A percentile compares a stretch with the other conserved stretches of the same genome.
These are phyloP conservation scores for Hormiphora californensis DNA, from an alignment of 37 sponge, comb jelly and placozoan genomes.

Conservation along the genomic window DNA sequence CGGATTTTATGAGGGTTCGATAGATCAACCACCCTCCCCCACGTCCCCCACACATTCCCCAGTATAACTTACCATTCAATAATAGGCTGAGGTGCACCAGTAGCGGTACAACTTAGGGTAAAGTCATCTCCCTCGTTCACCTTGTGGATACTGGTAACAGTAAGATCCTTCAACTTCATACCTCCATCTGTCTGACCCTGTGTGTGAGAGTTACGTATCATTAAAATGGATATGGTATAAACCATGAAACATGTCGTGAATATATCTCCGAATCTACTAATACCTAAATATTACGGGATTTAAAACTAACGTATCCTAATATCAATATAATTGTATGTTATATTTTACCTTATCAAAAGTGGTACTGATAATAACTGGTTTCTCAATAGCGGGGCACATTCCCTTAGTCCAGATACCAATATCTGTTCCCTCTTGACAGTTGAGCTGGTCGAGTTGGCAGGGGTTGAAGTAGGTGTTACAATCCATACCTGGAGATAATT, in stretches of 20 bases:
- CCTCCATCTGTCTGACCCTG: neutral
- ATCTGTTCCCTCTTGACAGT: neutral
- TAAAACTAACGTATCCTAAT: neutral
- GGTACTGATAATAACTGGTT: neutral
- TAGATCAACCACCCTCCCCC: no score
- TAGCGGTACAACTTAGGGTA: neutral
- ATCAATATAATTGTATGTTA: neutral
- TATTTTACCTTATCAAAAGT: neutral
- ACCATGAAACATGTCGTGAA: no score
- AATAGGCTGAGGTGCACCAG: neutral
- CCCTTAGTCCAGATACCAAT: conserved; percentile 20
- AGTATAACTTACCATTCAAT: no score
- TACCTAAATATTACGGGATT: neutral
- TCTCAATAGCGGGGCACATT: conserved; percentile 4
- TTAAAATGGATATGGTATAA: no score
- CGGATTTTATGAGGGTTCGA: no score
- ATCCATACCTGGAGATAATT: neutral
- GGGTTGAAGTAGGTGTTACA: conserved; percentile 28
- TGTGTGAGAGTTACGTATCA: neutral
- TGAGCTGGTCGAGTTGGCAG: neutral
- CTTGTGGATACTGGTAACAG: neutral
- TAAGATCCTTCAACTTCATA: neutral
- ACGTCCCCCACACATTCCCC: no score
- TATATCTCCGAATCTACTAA: no score
- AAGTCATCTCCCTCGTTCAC: neutral